Evolutionary conservation across 2,113 vertebrate genomes (phyloP).

Genomic region (Muntiacus reevesi): DNA sequence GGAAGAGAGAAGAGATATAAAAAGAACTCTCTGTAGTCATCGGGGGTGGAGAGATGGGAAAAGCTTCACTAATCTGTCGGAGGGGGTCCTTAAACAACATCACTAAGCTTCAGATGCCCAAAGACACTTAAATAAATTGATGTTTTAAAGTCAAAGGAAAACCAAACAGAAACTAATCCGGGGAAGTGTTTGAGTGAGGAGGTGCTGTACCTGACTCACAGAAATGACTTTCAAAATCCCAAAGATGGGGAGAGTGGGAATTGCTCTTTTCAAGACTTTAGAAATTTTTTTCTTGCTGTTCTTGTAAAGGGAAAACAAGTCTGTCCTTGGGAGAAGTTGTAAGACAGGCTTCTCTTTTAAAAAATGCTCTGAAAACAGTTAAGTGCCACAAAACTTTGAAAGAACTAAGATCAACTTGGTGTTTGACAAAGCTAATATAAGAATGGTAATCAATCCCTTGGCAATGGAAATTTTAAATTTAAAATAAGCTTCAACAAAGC

Average conservation of each 20-base stretch:
- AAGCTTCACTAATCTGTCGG: neutral
- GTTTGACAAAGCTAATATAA: conserved; percentile 83
- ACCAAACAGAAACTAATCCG: conserved; percentile 18
- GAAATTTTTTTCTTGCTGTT: conserved; percentile 43
- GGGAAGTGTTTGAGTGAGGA: neutral
- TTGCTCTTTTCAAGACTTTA: conserved; percentile 57
- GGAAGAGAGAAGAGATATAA: conserved; percentile 36
- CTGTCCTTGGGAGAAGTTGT: conserved; percentile 75
- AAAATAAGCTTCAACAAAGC: conserved; percentile 87
- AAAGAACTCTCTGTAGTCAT: conserved; percentile 42
- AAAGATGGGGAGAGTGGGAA: neutral
- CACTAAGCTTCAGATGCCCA: neutral
- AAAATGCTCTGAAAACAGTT: conserved; percentile 64
- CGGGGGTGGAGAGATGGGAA: neutral
- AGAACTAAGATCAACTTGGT: conserved; percentile 77
- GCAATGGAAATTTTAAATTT: conserved; percentile 86
- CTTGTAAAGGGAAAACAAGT: conserved; percentile 60
- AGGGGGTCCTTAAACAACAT: conserved; percentile 5
- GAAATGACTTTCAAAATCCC: conserved; percentile 46
- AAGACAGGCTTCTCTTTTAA: conserved; percentile 50
- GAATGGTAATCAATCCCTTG: conserved; percentile 85
- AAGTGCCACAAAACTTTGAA: conserved; percentile 78
- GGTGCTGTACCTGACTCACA: neutral
- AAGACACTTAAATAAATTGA: conserved; percentile 36
- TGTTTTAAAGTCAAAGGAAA: conserved; percentile 56